Conservation (phyloP, 2,113 vertebrate genomes). For the Buteo buteo region DNA sequence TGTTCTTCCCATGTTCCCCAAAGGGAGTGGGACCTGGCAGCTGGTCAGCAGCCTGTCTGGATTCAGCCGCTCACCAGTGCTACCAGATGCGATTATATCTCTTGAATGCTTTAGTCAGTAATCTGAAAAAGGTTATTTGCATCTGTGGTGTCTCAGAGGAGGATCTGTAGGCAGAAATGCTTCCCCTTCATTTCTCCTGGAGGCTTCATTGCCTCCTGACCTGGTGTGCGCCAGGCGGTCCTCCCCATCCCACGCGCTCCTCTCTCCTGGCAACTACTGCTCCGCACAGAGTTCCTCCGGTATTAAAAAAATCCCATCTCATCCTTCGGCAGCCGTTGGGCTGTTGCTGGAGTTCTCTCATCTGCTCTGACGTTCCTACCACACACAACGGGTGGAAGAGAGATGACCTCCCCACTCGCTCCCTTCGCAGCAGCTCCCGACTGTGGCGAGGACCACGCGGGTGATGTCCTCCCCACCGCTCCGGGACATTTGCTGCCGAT, state of each 20-base stretch:
- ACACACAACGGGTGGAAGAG: background rate
- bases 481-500: background rate
- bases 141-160: background rate
- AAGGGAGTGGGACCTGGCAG: background rate
- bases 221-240: background rate
- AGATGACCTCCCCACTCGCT: background rate
- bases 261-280: background rate
- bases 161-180: background rate
- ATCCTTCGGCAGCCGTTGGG: background rate
- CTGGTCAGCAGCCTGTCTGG: background rate
- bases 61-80: background rate
- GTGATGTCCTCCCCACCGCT: background rate
- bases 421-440: background rate
- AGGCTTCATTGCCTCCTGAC: background rate
- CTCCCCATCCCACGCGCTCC: background rate
- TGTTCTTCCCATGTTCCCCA: background rate
- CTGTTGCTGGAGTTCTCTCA: background rate
- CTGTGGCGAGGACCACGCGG: fast-evolving
- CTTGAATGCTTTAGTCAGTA: background rate
- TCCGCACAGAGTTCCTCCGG: background rate
- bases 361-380: background rate
- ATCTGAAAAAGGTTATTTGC: background rate
- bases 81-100: background rate
- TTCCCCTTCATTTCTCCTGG: background rate
- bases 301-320: background rate